Conservation (phyloP, 2,113 vertebrate genomes). For the Gorsachius goisagi region DNA sequence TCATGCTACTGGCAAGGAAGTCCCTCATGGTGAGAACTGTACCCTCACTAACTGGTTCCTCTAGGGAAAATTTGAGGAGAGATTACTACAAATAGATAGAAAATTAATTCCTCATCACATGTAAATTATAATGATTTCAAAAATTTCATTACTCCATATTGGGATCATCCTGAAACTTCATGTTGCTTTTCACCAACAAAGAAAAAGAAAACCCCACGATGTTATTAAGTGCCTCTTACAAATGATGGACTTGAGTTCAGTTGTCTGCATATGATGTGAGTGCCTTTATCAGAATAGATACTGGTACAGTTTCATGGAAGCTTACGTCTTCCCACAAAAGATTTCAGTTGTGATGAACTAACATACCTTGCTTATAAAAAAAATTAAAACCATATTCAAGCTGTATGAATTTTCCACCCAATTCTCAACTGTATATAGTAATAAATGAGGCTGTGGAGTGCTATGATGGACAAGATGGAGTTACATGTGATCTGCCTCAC, state of each 20-base stretch:
- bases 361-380: neutral
- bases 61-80: neutral
- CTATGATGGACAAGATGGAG: rapidly evolving
- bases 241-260: neutral
- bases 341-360: neutral
- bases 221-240: neutral
- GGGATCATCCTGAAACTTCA: neutral
- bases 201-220: neutral
- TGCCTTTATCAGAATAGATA: neutral
- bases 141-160: neutral
- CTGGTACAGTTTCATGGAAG: neutral
- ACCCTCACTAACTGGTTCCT: neutral
- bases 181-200: neutral
- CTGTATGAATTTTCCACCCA: neutral
- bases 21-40: neutral
- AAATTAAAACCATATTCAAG: neutral
- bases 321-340: neutral
- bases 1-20: neutral
- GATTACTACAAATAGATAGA: neutral
- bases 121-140: neutral
- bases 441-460: neutral
- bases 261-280: neutral
- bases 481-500: neutral
- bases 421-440: neutral
- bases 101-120: neutral